Conservation (phyloP, 2,113 vertebrate genomes). For the Nannobrachium achirus region DNA sequence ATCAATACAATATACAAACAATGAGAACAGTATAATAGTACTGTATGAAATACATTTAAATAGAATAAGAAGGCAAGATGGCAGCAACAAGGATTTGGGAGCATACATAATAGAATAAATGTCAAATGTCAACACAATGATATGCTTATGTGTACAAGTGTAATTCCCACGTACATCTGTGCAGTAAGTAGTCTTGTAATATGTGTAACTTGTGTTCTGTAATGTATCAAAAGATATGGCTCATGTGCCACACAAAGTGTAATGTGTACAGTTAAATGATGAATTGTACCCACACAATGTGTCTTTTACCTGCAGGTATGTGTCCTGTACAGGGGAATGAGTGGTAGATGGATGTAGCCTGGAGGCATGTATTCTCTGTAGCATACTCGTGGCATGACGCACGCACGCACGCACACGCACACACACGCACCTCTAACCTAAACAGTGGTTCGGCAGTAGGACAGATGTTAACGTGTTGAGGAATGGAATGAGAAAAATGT, state of each 20-base stretch:
- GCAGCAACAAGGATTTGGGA: no score
- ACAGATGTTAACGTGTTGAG: constrained; percentile 78
- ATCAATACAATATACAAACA: no score
- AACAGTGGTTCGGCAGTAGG: constrained; percentile 34
- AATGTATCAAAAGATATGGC: no score
- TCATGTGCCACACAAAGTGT: no score
- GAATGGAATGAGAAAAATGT: constrained; percentile 81
- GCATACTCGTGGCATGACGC: constrained; percentile 50
- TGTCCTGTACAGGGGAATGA: constrained; percentile 28
- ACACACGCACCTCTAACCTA: constrained; percentile 34
- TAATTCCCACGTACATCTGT: background rate
- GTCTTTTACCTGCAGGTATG: constrained; percentile 37
- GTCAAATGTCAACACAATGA: background rate
- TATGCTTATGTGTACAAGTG: background rate
- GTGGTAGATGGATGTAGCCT: constrained; percentile 46
- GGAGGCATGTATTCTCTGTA: constrained; percentile 51
- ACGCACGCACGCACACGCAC: constrained; percentile 33
- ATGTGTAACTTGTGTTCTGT: no score
- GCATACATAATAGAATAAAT: no score
- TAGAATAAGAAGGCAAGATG: no score
- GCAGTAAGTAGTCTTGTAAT: no score
- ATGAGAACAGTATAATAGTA: no score
- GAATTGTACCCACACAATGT: background rate
- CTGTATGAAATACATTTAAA: no score
- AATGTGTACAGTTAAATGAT: no score